Evolutionary conservation across 2,888 invertebrate genomes (phyloP).

Genomic region (Synanthedon formicaeformis): DNA sequence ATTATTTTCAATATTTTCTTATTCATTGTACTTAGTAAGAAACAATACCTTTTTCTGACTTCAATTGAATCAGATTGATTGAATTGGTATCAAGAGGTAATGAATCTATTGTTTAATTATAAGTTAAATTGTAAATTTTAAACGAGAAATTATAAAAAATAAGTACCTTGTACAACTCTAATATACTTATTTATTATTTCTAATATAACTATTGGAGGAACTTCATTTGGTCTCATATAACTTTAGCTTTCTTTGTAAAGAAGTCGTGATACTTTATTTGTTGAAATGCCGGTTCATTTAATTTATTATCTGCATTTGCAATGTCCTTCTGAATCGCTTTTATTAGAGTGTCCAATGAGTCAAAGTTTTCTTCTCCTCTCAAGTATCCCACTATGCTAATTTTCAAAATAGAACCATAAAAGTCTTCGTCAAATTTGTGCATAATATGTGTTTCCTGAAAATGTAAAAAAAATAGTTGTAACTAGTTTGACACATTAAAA

Average conservation of each 20-base stretch:
- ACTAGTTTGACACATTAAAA: too few relatives aligned
- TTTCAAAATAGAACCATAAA: slow-evolving; percentile 86
- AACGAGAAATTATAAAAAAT: not conserved
- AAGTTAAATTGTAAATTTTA: not conserved
- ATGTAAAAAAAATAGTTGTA: slow-evolving; percentile 3
- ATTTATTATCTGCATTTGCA: slow-evolving; percentile 68
- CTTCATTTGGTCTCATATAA: not conserved
- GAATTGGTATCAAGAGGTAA: too few relatives aligned
- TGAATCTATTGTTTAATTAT: too few relatives aligned
- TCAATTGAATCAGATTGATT: too few relatives aligned
- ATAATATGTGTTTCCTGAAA: slow-evolving; percentile 92
- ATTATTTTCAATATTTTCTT: too few relatives aligned
- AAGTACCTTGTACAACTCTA: not conserved
- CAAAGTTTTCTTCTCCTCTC: slow-evolving; percentile 86
- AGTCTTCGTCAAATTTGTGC: slow-evolving; percentile 83
- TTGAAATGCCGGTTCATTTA: slow-evolving; percentile 69
- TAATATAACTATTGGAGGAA: not conserved
- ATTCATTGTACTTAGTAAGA: too few relatives aligned
- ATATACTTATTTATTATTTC: not conserved
- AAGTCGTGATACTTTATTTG: slow-evolving; percentile 64
- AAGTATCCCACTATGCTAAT: slow-evolving; percentile 86
- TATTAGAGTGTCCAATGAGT: slow-evolving; percentile 80
- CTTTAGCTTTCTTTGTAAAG: slow-evolving; percentile 32
- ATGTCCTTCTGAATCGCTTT: slow-evolving; percentile 85
- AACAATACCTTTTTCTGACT: too few relatives aligned